Conservation (phyloP, 2,797 vertebrate species). For the Cyprinella venusta region DNA sequence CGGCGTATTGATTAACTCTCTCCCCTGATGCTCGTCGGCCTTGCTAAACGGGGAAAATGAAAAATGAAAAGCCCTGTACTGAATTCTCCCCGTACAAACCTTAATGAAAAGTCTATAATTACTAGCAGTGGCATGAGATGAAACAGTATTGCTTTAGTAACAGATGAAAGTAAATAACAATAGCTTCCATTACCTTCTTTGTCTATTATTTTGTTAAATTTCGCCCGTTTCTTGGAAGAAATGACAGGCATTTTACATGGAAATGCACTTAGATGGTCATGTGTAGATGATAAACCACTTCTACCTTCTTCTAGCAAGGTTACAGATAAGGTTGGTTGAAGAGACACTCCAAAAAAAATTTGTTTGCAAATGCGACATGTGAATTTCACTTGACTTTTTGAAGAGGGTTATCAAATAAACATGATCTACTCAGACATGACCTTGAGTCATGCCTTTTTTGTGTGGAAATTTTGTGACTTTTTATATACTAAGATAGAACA, state of each 20-base stretch:
- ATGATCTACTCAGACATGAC: neutral
- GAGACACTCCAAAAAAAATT: neutral
- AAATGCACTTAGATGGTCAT: neutral
- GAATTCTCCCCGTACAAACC: slow-evolving; percentile 59
- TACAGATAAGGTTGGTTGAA: neutral
- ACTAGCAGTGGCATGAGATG: slow-evolving; percentile 64
- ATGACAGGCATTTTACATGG: neutral
- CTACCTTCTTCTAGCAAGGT: neutral
- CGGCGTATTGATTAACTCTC: slow-evolving; percentile 76
- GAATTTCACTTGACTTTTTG: neutral
- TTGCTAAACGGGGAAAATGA: slow-evolving; percentile 76
- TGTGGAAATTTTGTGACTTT: neutral
- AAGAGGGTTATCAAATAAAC: neutral
- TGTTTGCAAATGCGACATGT: neutral
- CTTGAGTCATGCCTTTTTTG: neutral
- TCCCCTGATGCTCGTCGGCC: slow-evolving; percentile 73
- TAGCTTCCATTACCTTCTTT: slow-evolving; percentile 35
- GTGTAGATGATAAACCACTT: neutral
- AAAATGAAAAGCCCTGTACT: slow-evolving; percentile 73
- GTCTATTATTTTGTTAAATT: slow-evolving; percentile 25
- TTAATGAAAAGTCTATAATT: slow-evolving; percentile 76
- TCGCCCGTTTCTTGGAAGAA: neutral
- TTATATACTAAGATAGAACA: neutral
- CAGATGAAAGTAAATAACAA: slow-evolving; percentile 58
- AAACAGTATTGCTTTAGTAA: slow-evolving; percentile 62